These are phyloP conservation scores for Thymelicus acteon DNA, from an alignment of 2,888 invertebrate genomes.

Conservation along the genomic window DNA sequence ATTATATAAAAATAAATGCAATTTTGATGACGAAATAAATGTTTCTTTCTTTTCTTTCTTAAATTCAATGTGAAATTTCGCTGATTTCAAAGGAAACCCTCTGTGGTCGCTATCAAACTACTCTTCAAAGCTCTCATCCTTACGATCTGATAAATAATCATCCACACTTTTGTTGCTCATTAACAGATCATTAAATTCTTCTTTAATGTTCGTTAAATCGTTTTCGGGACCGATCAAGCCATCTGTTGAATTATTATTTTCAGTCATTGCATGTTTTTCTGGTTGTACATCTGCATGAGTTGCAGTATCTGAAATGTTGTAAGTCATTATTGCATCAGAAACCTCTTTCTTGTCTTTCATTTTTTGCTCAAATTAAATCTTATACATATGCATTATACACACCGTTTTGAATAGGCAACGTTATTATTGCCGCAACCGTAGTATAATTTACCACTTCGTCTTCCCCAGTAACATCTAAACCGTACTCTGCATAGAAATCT, in stretches of 20 bases:
- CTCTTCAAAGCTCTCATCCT: slow-evolving; percentile 45
- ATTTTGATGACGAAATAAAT: too few relatives aligned
- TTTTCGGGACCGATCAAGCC: background rate
- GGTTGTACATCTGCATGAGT: background rate
- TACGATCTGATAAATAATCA: slow-evolving; percentile 69
- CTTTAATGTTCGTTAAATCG: background rate
- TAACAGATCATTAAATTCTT: slow-evolving; percentile 36
- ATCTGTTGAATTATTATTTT: background rate
- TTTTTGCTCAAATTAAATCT: slow-evolving; percentile 3
- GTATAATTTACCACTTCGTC: slow-evolving; percentile 33
- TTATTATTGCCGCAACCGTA: slow-evolving; percentile 8
- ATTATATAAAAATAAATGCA: too few relatives aligned
- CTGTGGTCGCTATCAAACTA: background rate
- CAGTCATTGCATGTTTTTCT: background rate
- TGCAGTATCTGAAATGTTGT: slow-evolving; percentile 15
- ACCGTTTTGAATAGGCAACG: slow-evolving; percentile 34
- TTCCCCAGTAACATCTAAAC: slow-evolving; percentile 49
- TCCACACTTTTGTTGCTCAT: slow-evolving; percentile 50
- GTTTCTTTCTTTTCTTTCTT: too few relatives aligned
- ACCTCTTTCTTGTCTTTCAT: background rate
- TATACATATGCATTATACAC: slow-evolving; percentile 23
- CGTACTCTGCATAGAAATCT: slow-evolving; percentile 61
- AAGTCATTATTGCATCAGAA: background rate
- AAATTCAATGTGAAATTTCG: too few relatives aligned
- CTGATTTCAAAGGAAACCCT: too few relatives aligned